These are phyloP conservation scores for Papilio helenus DNA, from an alignment of 1,140 invertebrate genomes.

Conservation along the genomic window DNA sequence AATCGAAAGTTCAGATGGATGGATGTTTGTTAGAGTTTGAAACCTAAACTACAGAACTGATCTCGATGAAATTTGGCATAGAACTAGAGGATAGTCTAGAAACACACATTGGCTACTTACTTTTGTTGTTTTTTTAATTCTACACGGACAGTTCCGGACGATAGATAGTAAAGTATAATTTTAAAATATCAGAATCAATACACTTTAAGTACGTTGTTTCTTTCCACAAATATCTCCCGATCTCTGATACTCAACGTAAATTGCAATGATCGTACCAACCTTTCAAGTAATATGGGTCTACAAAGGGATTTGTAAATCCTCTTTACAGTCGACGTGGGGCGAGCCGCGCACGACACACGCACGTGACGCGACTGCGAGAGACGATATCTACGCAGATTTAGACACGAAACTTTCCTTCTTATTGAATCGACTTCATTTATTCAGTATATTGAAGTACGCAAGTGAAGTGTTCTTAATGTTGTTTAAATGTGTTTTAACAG, in stretches of 20 bases:
- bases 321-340: background rate
- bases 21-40: no score
- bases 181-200: no score
- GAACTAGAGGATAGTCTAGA: no score
- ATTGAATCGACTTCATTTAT: conserved; percentile 17
- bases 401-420: background rate
- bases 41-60: no score
- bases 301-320: conserved; percentile 20
- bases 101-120: no score
- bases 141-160: no score
- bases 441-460: background rate
- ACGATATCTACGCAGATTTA: background rate
- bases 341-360: background rate
- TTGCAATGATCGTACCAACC: background rate
- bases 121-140: no score
- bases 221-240: background rate
- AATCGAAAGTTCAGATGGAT: no score
- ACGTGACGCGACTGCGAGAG: background rate
- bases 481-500: no score
- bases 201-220: no score
- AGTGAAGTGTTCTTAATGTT: background rate
- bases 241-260: background rate
- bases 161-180: no score
- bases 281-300: conserved; percentile 3
- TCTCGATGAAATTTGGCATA: no score